Evolutionary conservation across 53 echinoderm and acorn worm species (phyloP), one percentile per base, ranked within the genome.

Genomic region (Echinometra lucunter): DNA sequence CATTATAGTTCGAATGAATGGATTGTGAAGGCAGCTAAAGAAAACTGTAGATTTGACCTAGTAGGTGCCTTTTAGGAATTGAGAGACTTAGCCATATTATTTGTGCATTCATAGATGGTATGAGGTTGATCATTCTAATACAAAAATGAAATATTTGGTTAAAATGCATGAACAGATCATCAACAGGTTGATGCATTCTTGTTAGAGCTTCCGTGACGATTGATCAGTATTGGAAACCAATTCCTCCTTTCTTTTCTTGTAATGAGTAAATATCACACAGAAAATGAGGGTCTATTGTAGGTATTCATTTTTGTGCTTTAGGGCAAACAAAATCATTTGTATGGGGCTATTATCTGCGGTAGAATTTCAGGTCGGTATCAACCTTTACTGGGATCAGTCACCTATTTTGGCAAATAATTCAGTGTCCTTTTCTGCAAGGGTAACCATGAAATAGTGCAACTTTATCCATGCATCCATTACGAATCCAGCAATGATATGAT

Each of bases 231-330:
- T 40, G n/a, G 85, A 85, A 53, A 25, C 21, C 53, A 85, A 21
- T 42, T 7, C 6, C 27, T 37, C n/a, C n/a, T n/a, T n/a, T n/a
- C n/a, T n/a, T 63, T 63, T 69, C 15, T 28, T 69, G 19, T 69
- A 69, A 30, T 32, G 69, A 69, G 32, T 69, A 69, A 32, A 81
- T 81, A 81, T 81, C 42, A 42, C 38, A 19, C 80, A 21, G 42
- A 2, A 40, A 3, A 80, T 40, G 1, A 4, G 6, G 19, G 19
- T 44, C 81, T 19, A 69, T 81, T 81, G 44, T 81, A 81, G 81
- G 40, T 81, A 81, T 81, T 81, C 40, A 81, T 81, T 42, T 81
- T 6, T 42, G 28, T 81, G 45, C 85, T 85, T 85, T 85, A 9
- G 40, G 27, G n/a, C 53, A 85, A 40, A 42, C 19, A 42, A 34